Conservation (phyloP, 2,888 invertebrate species). For the Pterostichus madidus region DNA sequence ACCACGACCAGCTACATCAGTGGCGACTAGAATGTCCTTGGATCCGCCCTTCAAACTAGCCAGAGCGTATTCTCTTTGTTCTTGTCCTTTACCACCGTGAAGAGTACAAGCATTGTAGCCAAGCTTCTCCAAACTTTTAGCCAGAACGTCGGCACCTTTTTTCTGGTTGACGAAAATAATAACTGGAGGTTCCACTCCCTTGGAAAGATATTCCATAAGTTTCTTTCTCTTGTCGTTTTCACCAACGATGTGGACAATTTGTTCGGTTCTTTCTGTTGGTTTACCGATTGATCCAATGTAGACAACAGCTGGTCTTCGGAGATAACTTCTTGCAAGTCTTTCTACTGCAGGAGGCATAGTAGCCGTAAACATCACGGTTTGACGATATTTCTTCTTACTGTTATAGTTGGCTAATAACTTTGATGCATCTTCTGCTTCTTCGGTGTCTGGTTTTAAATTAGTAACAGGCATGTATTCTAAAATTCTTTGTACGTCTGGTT, state of each 20-base stretch:
- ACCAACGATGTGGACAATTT: slow-evolving; percentile 96
- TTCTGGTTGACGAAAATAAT: slow-evolving; percentile 99
- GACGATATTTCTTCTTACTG: slow-evolving; percentile 97
- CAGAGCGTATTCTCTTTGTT: slow-evolving; percentile 98
- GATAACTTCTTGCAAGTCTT: slow-evolving; percentile 94
- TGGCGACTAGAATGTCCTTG: slow-evolving; percentile 99
- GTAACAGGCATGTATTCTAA: slow-evolving; percentile 98
- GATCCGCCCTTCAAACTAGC: slow-evolving; percentile 96
- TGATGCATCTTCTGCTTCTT: slow-evolving; percentile 97
- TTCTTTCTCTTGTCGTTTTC: slow-evolving; percentile 98
- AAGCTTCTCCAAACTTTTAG: slow-evolving; percentile 95
- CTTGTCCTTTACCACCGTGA: slow-evolving; percentile 99
- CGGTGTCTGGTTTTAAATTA: slow-evolving; percentile 98
- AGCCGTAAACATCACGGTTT: slow-evolving; percentile 99
- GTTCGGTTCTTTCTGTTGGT: slow-evolving; percentile 98
- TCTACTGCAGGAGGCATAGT: slow-evolving; percentile 99
- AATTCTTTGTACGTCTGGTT: slow-evolving; percentile 98
- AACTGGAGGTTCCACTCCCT: slow-evolving; percentile 96
- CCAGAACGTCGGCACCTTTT: slow-evolving; percentile 98
- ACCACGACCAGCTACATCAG: slow-evolving; percentile 99
- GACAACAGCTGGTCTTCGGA: slow-evolving; percentile 93
- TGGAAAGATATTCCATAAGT: slow-evolving; percentile 93
- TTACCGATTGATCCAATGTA: slow-evolving; percentile 85
- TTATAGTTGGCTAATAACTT: slow-evolving; percentile 93
- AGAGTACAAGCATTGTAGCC: slow-evolving; percentile 98